These are phyloP conservation scores for Periphyllus acericola DNA, from an alignment of 2,888 invertebrate genomes.

Conservation along the genomic window DNA sequence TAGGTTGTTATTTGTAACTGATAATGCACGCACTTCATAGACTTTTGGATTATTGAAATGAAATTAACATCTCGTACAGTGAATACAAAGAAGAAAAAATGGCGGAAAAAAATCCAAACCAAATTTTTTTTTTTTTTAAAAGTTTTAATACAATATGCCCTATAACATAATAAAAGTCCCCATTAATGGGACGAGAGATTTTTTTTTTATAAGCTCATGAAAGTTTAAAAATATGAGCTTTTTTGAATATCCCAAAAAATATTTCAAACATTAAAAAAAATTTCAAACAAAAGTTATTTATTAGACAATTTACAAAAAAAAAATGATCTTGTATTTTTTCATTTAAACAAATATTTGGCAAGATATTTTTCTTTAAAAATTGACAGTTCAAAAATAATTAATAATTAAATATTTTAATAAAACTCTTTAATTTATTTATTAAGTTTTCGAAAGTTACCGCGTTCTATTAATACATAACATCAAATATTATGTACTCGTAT, in stretches of 20 bases:
- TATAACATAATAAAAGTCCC: background rate
- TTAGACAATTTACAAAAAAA: conserved; percentile 15
- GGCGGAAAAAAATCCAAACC: background rate
- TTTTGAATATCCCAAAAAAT: background rate
- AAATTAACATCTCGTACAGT: no score
- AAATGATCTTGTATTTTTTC: conserved; percentile 29
- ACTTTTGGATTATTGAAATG: no score
- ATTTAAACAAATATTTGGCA: background rate
- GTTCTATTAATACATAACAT: no score
- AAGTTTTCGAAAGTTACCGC: no score
- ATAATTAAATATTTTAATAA: background rate
- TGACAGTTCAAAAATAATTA: background rate
- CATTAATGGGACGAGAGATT: background rate
- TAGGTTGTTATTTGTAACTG: no score
- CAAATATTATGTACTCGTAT: no score
- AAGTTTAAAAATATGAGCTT: background rate
- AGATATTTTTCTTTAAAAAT: background rate
- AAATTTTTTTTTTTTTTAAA: background rate
- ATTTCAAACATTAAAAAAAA: conserved; percentile 6
- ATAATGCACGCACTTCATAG: no score
- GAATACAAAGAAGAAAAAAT: background rate
- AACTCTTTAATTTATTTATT: no score
- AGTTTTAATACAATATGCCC: background rate
- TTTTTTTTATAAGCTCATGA: no score
- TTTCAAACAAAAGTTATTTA: conserved; percentile 22